A percentile compares a stretch with the other conserved stretches of the same genome.
phyloP scores from a whole-genome alignment of 2,113 vertebrate species.

The Pseudolaguvia tuberculata region DNA sequence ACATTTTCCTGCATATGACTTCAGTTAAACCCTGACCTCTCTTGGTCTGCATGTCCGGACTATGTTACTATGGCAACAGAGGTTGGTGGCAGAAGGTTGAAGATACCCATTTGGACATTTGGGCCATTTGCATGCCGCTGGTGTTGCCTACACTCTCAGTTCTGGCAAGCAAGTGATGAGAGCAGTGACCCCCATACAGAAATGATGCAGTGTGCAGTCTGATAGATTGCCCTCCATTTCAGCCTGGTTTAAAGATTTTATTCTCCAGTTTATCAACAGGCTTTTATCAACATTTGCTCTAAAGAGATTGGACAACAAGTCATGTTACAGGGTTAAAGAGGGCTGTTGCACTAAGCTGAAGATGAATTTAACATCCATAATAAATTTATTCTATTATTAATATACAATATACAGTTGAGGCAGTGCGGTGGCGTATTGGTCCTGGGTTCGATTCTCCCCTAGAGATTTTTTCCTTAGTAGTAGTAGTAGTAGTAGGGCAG shows the following conservation, averaged over 20 bases:
- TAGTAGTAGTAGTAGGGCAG: too few species aligned
- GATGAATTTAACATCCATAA: too few species aligned
- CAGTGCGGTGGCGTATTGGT: too few species aligned
- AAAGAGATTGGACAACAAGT: neutral
- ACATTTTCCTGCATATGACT: neutral
- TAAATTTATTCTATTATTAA: too few species aligned
- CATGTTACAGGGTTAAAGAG: neutral
- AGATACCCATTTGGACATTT: constrained; percentile 29
- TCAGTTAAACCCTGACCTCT: constrained; percentile 25
- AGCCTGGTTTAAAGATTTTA: constrained; percentile 8
- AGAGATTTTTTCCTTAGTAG: too few species aligned
- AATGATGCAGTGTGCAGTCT: constrained; percentile 39
- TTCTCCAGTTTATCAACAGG: neutral
- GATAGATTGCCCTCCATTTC: constrained; percentile 3
- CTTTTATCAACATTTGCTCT: too few species aligned
- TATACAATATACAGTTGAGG: too few species aligned
- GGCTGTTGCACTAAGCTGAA: neutral
- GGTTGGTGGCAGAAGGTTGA: constrained; percentile 37
- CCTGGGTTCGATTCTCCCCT: too few species aligned
- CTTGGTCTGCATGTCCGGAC: neutral
- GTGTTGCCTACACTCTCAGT: constrained; percentile 9
- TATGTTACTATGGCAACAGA: constrained; percentile 48
- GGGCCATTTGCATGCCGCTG: constrained; percentile 36
- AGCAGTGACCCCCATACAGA: constrained; percentile 12
- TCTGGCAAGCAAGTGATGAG: constrained; percentile 1